Evolutionary conservation across 2,113 vertebrate species (phyloP).

Genomic region (Haliaeetus leucogaster): DNA sequence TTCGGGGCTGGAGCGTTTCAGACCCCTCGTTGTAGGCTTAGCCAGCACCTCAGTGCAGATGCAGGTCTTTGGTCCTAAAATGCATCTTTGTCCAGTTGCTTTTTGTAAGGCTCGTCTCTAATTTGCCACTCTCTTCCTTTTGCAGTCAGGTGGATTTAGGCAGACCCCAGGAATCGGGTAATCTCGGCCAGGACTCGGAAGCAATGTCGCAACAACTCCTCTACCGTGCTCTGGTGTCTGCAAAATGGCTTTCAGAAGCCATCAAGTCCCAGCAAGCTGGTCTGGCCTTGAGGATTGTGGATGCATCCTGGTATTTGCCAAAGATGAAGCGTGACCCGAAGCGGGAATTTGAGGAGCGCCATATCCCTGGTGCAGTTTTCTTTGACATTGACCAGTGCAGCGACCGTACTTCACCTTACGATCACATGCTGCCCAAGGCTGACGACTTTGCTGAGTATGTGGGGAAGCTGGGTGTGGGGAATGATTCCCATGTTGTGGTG

Average conservation of each 20-base stretch:
- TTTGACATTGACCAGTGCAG: slow-evolving; percentile 90
- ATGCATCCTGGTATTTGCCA: slow-evolving; percentile 90
- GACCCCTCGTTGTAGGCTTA: neutral
- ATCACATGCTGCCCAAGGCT: slow-evolving; percentile 86
- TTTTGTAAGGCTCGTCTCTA: neutral
- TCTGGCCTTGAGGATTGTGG: slow-evolving; percentile 79
- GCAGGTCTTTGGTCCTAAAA: neutral
- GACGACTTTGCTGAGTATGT: slow-evolving; percentile 80
- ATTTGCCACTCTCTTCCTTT: neutral
- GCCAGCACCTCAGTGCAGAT: neutral
- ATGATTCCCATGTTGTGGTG: slow-evolving; percentile 86
- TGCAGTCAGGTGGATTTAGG: neutral
- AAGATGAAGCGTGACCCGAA: slow-evolving; percentile 78
- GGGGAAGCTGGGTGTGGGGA: slow-evolving; percentile 82
- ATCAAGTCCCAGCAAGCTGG: slow-evolving; percentile 73
- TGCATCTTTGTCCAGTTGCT: accelerated
- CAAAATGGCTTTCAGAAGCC: slow-evolving; percentile 85
- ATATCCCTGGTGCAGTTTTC: slow-evolving; percentile 86
- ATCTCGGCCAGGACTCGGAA: neutral
- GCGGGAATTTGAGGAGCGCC: slow-evolving; percentile 81
- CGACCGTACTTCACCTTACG: slow-evolving; percentile 79
- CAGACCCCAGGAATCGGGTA: neutral
- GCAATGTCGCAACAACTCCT: slow-evolving; percentile 80
- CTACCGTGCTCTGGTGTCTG: slow-evolving; percentile 82
- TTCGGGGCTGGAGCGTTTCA: neutral